Base-by-base conservation (phyloP, 2,113 vertebrate species). In the Nesogale talazaci region DNA sequence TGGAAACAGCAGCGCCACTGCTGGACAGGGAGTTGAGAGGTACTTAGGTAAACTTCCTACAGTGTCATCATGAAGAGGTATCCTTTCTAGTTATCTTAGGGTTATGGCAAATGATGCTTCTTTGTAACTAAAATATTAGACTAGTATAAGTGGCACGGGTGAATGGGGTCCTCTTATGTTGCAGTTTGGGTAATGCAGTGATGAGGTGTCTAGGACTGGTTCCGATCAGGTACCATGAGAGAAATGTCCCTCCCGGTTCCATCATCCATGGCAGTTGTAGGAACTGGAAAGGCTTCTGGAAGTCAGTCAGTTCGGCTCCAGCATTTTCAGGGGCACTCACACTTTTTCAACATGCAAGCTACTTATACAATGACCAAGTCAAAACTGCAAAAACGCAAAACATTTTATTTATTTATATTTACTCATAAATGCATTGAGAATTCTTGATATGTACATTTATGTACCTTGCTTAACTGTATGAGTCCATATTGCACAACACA, bases 21-120 rank as follows among this genome's bases (percentile, higher is more conserved):
- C 31, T 3, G 83, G 69, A 2, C 11, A 0, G 3, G 5, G 63
- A 61, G 29, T 65, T 36, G 0, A 11, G 17, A 0, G 36, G n/a
- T 8, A 22, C 22, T 36, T 56, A 6, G 74, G 16, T 1, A 0
- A 74, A 74, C 70, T 75, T 19, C 1, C 11, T 8, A 14, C 6
- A 42, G 22, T 6, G 2, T 29, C 1, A 0, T 3, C 3, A 0
- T 3, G 0, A 1, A 12, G 25, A 17, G 6, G 5, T 5, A 4
- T 20, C 19, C 77, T 69, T 63, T 11, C 42, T 25, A 10, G 42
- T 1, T 27, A 22, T 72, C 14, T 31, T n/a, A 19, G 79, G 17
- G 22, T 67, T 67, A 16, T 3, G 82, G 57, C n/a, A 22, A 65
- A 46, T 23, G 6, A 15, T 17, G 40, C 40, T 70, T n/a, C 40